Percentiles rank a stretch among this genome's conserved stretches.
Evolutionary conservation across 2,888 invertebrate genomes (phyloP).

Genomic region (Acanthosepion esculentum): DNA sequence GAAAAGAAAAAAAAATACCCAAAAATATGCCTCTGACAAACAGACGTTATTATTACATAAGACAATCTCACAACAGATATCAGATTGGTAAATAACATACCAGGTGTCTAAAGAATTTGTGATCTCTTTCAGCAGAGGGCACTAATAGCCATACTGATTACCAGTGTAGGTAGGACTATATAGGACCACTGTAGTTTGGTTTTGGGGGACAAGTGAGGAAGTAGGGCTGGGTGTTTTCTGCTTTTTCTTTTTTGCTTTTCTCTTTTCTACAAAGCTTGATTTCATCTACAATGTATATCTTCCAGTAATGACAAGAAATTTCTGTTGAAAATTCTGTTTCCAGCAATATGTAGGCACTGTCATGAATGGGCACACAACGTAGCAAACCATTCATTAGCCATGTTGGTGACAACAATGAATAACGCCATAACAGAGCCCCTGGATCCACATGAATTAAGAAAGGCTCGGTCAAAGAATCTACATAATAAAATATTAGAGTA

Average conservation of each 20-base stretch:
- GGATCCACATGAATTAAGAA: neutral
- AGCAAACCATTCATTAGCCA: neutral
- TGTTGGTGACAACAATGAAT: slow-evolving; percentile 1
- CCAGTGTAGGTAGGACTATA: neutral
- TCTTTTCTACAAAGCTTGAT: neutral
- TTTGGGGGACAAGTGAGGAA: neutral
- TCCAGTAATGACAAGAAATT: neutral
- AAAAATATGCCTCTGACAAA: neutral
- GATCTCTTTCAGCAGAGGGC: neutral
- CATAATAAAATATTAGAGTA: neutral
- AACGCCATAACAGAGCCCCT: slow-evolving; percentile 2
- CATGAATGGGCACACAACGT: neutral
- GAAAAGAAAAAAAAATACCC: neutral
- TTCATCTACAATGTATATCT: neutral
- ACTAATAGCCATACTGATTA: neutral
- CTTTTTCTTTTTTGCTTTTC: neutral
- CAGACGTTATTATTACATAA: neutral
- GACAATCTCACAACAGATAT: neutral
- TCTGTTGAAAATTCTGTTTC: slow-evolving; percentile 11
- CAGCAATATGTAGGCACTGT: neutral
- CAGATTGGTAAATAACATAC: neutral
- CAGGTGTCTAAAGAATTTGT: neutral
- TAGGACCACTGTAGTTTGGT: neutral
- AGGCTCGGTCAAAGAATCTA: neutral
- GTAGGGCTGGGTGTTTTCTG: neutral